Percentiles rank a stretch among this genome's conserved stretches.
Evolutionary conservation across 2,113 vertebrate species (phyloP).

Genomic region (Callopanchax toddi): DNA sequence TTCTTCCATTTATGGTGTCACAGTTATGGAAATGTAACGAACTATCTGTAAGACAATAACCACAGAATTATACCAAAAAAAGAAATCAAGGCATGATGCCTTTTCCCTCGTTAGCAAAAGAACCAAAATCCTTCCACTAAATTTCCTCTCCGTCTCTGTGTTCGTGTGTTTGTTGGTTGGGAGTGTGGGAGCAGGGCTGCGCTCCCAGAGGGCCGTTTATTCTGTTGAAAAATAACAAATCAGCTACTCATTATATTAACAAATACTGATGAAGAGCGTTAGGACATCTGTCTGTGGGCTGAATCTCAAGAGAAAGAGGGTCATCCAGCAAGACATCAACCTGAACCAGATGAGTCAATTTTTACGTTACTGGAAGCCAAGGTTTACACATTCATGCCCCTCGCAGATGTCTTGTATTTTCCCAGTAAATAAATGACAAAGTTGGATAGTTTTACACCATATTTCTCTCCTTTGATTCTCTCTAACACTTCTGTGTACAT

Average conservation of each 20-base stretch:
- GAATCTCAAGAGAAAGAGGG: slow-evolving; percentile 7
- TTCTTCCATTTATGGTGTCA: too few species aligned
- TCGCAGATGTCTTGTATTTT: slow-evolving; percentile 9
- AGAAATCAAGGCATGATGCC: too few species aligned
- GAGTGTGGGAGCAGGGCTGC: not conserved
- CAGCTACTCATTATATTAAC: slow-evolving; percentile 8
- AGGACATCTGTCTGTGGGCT: slow-evolving; percentile 15
- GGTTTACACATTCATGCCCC: not conserved
- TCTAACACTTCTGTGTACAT: not conserved
- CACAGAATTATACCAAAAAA: too few species aligned
- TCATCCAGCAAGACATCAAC: slow-evolving; percentile 3
- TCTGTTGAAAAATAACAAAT: slow-evolving; percentile 2
- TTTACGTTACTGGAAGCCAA: slow-evolving; percentile 1
- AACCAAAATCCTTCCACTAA: not conserved
- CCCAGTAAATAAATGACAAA: not conserved
- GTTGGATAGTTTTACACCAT: not conserved
- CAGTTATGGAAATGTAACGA: too few species aligned
- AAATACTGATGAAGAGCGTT: slow-evolving; percentile 2
- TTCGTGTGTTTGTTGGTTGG: not conserved
- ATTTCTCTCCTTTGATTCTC: not conserved
- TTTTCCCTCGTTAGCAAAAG: not conserved
- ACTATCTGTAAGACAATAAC: too few species aligned
- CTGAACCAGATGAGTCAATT: not conserved
- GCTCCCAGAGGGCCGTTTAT: not conserved
- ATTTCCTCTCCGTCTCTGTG: not conserved